Evolutionary conservation across 2,888 invertebrate genomes (phyloP).

Genomic region (Smittia aterrima): DNA sequence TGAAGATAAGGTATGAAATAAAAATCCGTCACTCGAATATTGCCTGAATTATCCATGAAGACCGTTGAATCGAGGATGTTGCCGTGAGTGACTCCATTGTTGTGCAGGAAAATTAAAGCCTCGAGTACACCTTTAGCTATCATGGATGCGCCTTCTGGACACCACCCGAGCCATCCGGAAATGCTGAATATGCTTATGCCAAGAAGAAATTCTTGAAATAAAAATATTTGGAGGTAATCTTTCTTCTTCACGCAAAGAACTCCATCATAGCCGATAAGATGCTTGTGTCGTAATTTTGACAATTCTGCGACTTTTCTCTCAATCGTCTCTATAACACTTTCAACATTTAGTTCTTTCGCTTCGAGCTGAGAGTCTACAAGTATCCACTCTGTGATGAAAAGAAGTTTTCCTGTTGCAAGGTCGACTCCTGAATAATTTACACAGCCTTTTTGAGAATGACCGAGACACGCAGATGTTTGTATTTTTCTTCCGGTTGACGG

Average conservation of each 20-base stretch:
- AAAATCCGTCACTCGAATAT: constrained; percentile 52
- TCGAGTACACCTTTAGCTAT: constrained; percentile 70
- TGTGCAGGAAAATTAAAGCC: constrained; percentile 76
- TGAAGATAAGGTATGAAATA: constrained; percentile 51
- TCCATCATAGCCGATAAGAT: constrained; percentile 73
- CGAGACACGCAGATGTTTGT: constrained; percentile 73
- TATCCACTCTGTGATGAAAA: constrained; percentile 76
- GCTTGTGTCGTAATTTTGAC: constrained; percentile 66
- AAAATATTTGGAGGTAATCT: constrained; percentile 64
- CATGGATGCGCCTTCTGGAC: constrained; percentile 54
- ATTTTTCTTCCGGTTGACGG: constrained; percentile 62
- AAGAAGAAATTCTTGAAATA: constrained; percentile 67
- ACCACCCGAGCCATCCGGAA: constrained; percentile 51
- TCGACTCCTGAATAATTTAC: constrained; percentile 76
- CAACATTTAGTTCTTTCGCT: constrained; percentile 52
- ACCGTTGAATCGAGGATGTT: constrained; percentile 74
- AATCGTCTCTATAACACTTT: constrained; percentile 56
- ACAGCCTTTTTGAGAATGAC: constrained; percentile 72
- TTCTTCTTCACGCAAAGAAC: constrained; percentile 64
- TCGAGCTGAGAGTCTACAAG: constrained; percentile 55
- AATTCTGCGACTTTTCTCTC: constrained; percentile 77
- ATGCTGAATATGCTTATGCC: constrained; percentile 52
- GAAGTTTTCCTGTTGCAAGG: constrained; percentile 66
- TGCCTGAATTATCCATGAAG: constrained; percentile 67
- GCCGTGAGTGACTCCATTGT: constrained; percentile 77